A percentile compares a stretch with the other conserved stretches of the same genome.
Evolutionary conservation across 1,140 invertebrate genomes (phyloP).

Genomic region (Monomorium pharaonis): DNA sequence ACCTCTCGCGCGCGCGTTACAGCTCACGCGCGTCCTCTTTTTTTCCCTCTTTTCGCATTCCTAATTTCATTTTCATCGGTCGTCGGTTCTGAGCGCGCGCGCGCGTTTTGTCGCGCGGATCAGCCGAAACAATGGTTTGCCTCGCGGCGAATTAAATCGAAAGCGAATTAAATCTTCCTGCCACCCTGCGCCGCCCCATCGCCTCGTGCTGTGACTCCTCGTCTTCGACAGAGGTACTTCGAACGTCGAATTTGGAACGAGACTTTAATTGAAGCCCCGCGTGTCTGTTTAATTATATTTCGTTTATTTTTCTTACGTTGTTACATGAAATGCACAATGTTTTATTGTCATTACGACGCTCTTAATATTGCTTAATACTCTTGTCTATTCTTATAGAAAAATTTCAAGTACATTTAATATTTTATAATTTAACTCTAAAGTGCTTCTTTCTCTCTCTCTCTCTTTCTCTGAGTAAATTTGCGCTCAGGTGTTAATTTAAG

Average conservation of each 20-base stretch:
- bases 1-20: not conserved
- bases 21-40: conserved; percentile 15
- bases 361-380: not conserved
- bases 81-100: conserved; percentile 18
- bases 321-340: not conserved
- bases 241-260: conserved; percentile 4
- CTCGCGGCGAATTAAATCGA: conserved; percentile 58
- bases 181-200: not conserved
- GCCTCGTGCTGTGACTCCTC: conserved; percentile 8
- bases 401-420: not conserved
- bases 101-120: not conserved
- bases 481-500: too few relatives aligned
- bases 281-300: conserved; percentile 56
- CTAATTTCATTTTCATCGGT: conserved; percentile 61
- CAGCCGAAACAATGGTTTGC: conserved; percentile 20
- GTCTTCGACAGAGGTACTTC: conserved; percentile 38
- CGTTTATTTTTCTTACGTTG: not conserved
- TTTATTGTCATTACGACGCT: not conserved
- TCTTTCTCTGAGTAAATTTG: too few relatives aligned
- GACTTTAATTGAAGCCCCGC: conserved; percentile 68
- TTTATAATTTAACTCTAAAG: not conserved
- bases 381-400: not conserved
- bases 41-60: conserved; percentile 50
- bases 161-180: conserved; percentile 60
- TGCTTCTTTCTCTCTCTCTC: too few relatives aligned